Evolutionary conservation across 2,113 vertebrate genomes (phyloP), one percentile per base, ranked within the genome.

Genomic region (Clarias magur): DNA sequence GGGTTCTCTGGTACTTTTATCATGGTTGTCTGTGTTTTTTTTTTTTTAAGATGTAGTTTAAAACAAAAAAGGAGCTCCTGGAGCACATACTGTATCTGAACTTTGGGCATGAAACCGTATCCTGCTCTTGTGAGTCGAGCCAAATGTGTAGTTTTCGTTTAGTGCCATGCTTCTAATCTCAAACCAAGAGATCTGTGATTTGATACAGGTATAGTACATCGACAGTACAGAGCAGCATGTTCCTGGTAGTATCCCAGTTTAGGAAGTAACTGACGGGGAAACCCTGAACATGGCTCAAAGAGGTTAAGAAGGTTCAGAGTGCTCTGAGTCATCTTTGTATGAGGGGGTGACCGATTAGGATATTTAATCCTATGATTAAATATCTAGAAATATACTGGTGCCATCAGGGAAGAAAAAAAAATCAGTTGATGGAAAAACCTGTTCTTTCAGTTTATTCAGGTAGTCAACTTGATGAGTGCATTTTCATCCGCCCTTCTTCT

Each of bases 241-340:
- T 78, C 59, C 73, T 78, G 34, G 27, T 67, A 85, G 42, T 65
- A 23, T 59, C 68, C 53, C 30, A 73, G 12, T 85, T 85, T 54
- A 38, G 59, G 3, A 27, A 30, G 8, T 48, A 23, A 60, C 23
- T 48, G 15, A 21, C 19, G 27, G n/a, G 42, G 63, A 38, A 80
- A 85, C 27, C 27, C 23, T 19, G 30, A 76, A 30, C 2, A 23
- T 17, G 75, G 21, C 10, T 27, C 27, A 34, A 13, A 57, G 54
- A 25, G 10, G 68, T 72, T 48, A 21, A 23, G 2, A 11, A 25
- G 27, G 1, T 23, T 11, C 5, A 53, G 19, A 80, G 12, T 30
- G 19, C 9, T 17, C 12, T 17, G 27, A 59, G 10, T 68, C 25
- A 2, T 79, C n/a, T 23, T 19, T 68, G 57, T 11, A 42, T 62